Base-by-base conservation (phyloP, 2,888 invertebrate genomes). In the Acronicta psi region DNA sequence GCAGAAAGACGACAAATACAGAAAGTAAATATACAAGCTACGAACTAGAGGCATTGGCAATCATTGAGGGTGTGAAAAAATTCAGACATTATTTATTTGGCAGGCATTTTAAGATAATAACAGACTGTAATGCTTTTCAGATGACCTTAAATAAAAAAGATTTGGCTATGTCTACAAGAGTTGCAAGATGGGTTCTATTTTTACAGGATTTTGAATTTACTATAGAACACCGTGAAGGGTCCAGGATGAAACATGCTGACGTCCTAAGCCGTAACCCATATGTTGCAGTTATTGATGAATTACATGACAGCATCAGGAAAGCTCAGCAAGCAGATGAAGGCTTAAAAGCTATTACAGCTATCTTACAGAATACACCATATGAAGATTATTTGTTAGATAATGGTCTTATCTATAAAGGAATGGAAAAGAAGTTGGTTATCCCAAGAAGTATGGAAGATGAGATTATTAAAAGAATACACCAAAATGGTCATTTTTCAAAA, bases 241-340 rank as follows among this genome's bases (percentile, higher is more conserved):
- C 29, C 0, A 61, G 52, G n/a, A 83, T 85, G 80, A 46, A 52
- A 20, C 83, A 85, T 58, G 80, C 66, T 0, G 85, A 86, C 63
- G 69, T 69, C 0, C 20, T 76, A 8, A 72, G 69, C 17, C 36
- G 67, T 20, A 55, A 47, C 14, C 66, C 55, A 17, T 64, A 44
- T 40, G 38, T 58, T 5, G 50, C 40, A 11, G 10, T 31, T 1
- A 20, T 29, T 7, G n/a, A 9, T 7, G 36, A 11, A 9, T 9
- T 55, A 1, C 42, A 47, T 18, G 31, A 51, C 3, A 18, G 43
- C 0, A 17, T 60, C 10, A 45, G 11, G n/a, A 4, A 16, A 0
- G 47, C 55, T 6, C 56, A 61, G 11, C 38, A 47, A 0, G 9
- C 3, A n/a, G 56, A 61, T 40, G 43, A 43, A 8, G 52, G 56